Base-by-base conservation (phyloP, 64 coral and sea anemone genomes). In the Pocillopora damicornis region DNA sequence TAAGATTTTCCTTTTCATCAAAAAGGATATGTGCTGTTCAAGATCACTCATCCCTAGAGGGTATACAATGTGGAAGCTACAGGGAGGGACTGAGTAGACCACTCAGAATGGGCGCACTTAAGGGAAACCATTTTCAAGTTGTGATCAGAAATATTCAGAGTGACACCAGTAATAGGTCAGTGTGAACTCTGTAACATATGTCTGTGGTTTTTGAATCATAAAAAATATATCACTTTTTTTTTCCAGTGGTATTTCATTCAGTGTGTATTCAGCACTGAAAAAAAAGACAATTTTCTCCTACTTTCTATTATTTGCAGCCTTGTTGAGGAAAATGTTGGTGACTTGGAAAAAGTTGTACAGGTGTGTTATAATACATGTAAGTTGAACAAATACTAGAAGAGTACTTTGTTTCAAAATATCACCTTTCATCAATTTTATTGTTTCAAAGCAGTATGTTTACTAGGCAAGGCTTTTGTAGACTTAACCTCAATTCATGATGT, bases 91-190 rank as follows among this genome's bases (percentile, higher is more conserved):
- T 92, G 13, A 45, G 75, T 1, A 71, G 59, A 26, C 87, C 90
- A 15, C 83, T 92, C 22, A 86, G 88, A 74, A 84, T 89, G 78
- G 94, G 94, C 64, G 64, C 76, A 4, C 68, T 92, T 15, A 79
- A 23, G 83, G 94, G 94, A 74, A 95, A 95, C 17, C 73, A 63
- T 34, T 95, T 95, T 71, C 75, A 88, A 72, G 79, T 95, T 75
- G 42, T 95, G 3, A 89, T 95, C 36, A 75, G 90, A 58, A 73
- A 95, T 87, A 63, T 95, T 16, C 87, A 89, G 18, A 64, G 76
- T 37, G 61, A 64, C 63, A 35, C 73, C 1, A 15, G 35, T 13
- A 74, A 75, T 26, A 91, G 89, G 89, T 88, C 37, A 51, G 45
- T 71, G 1, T n/a, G 2, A 51, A 7, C 42, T 51, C 30, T 30